These are phyloP conservation scores for Uropetala carovei DNA, from an alignment of 2,888 invertebrate genomes.

Conservation along the genomic window DNA sequence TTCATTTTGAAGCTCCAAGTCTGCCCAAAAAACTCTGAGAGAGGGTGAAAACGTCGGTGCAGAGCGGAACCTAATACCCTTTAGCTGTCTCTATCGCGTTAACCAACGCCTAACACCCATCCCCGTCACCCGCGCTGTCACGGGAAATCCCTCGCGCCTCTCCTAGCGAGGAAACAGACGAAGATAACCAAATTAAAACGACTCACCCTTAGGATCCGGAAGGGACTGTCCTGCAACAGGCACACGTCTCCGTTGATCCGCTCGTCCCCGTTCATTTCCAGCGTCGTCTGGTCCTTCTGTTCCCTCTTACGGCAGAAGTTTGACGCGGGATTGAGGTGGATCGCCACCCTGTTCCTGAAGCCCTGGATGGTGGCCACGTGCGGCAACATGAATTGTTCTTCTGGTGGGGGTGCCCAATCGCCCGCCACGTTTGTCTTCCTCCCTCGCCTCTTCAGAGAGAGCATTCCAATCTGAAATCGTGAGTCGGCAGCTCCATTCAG, in stretches of 20 bases:
- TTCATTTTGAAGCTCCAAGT: no score
- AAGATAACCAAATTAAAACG: neutral
- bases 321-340: neutral
- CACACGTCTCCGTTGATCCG: conserved; percentile 80
- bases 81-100: no score
- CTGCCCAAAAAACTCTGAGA: no score
- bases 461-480: neutral
- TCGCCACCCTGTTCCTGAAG: neutral
- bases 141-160: neutral
- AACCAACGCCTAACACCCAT: no score
- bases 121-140: no score
- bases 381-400: conserved; percentile 80
- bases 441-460: neutral
- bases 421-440: neutral
- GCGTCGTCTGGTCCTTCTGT: neutral
- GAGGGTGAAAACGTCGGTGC: no score
- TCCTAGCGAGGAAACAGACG: neutral
- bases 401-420: conserved; percentile 72
- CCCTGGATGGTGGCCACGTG: conserved; percentile 66
- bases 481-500: neutral
- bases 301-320: neutral
- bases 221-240: conserved; percentile 85
- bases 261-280: neutral
- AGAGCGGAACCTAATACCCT: no score
- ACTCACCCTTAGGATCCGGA: conserved; percentile 84